Base-by-base conservation (phyloP, 2,113 vertebrate genomes). In the Scortum barcoo region DNA sequence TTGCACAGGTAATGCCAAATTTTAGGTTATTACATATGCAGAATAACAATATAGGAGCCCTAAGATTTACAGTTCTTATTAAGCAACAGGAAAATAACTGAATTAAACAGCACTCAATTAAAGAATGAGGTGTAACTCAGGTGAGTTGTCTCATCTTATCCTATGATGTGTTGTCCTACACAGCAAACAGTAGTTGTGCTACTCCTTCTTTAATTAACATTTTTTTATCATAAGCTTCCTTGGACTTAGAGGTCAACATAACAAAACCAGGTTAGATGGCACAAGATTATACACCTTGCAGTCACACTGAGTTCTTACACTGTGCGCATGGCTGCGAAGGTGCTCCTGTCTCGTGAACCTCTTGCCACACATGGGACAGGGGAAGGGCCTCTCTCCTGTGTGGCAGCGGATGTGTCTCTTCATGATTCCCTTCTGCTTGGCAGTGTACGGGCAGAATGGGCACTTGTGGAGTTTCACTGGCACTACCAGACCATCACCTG, bases 381-480 rank as follows among this genome's bases (percentile, higher is more conserved):
- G 98, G 72, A 98, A 99, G 0, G 98, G 98, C 13, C 98, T 91
- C 93, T 99, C 98, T 0, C 98, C 98, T 0, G 98, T 99, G 94
- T 99, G 98, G 0, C 97, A 99, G 26, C 98, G 97, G 82, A 99
- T 99, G 94, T 99, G 98, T 16, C 98, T 93, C 78, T 99, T 99
- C 17, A 99, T 95, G 77, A 99, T 99, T 1, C 98, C 97, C 77
- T 99, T 99, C 95, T 99, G 98, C 73, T 99, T 99, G 75, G 98
- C 97, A 0, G 97, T 97, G 95, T 99, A 99, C 0, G 98, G 97
- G 61, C 97, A 99, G 95, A 98, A 99, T 0, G 98, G 98, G 58
- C 98, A 99, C 71, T 97, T 98, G 95, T 99, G 98, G 38, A 99
- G 96, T 93, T 98, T 99, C 91, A 98, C 97, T 0, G 97, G 97